Percentiles rank a stretch among this genome's conserved stretches.
Evolutionary conservation across 2,113 vertebrate species (phyloP).

Genomic region (Choloepus hoffmanni): DNA sequence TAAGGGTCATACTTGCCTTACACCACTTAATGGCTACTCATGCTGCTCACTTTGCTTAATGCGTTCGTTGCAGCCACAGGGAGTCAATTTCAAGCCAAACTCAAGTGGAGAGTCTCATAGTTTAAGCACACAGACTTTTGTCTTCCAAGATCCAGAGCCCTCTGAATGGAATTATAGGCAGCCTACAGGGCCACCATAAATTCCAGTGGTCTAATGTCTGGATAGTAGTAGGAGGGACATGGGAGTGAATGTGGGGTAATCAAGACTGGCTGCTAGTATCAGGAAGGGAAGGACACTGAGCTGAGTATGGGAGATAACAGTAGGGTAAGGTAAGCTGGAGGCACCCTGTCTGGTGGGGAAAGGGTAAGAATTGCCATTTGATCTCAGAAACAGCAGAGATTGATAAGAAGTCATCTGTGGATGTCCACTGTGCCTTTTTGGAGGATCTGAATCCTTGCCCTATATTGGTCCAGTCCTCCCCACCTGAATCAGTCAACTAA

Average conservation of each 20-base stretch:
- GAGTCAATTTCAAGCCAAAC: background rate
- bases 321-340: background rate
- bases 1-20: background rate
- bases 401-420: background rate
- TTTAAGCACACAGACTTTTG: slow-evolving; percentile 16
- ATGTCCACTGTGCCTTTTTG: background rate
- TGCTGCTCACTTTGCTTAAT: background rate
- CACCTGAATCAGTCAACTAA: background rate
- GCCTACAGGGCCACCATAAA: background rate
- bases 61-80: background rate
- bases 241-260: background rate
- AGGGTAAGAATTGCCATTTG: background rate
- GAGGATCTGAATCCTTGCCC: background rate
- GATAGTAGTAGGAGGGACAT: background rate
- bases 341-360: background rate
- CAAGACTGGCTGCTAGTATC: background rate
- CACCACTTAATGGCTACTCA: background rate
- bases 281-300: background rate
- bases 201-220: background rate
- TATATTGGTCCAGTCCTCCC: background rate
- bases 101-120: background rate
- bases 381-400: background rate
- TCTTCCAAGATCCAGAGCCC: background rate
- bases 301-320: background rate
- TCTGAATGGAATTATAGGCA: background rate